Percentiles rank a stretch among this genome's conserved stretches.
Evolutionary conservation across 2,113 vertebrate species (phyloP).

Genomic region (Vulpes vulpes): DNA sequence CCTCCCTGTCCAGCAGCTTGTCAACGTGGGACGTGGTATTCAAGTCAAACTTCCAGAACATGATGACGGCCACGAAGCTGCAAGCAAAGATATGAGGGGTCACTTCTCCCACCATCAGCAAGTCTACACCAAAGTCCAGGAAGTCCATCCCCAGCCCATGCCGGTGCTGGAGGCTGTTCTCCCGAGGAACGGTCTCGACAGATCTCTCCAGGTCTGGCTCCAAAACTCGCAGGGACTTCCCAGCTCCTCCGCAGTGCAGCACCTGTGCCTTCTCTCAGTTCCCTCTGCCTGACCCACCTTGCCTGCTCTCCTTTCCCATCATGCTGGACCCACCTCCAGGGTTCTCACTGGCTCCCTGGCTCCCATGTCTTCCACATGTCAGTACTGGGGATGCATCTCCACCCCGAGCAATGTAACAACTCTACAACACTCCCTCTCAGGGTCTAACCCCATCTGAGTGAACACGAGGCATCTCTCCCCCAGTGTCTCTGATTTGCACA

Average conservation of each 20-base stretch:
- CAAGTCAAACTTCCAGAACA: slow-evolving; percentile 99
- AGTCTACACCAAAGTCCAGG: fast-evolving
- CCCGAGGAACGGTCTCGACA: neutral
- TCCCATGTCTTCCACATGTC: neutral
- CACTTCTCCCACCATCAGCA: neutral
- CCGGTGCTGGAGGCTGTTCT: too few species aligned
- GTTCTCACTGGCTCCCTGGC: neutral
- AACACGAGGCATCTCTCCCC: neutral
- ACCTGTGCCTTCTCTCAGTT: neutral
- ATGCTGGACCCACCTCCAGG: fast-evolving
- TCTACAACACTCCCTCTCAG: neutral
- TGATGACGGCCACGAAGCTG: slow-evolving; percentile 90
- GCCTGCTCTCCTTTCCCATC: neutral
- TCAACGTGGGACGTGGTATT: slow-evolving; percentile 97
- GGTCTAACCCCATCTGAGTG: neutral
- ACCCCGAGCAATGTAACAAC: neutral
- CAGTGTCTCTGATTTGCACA: fast-evolving
- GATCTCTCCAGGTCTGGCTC: neutral
- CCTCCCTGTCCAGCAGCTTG: slow-evolving; percentile 97
- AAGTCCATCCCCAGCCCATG: fast-evolving
- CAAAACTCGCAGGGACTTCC: neutral
- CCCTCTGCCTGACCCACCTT: too few species aligned
- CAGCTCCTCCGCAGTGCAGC: neutral
- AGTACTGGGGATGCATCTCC: neutral
- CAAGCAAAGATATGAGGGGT: fast-evolving